These are phyloP conservation scores for Chrysodeixis includens DNA, from an alignment of 2,888 invertebrate species.

Conservation along the genomic window DNA sequence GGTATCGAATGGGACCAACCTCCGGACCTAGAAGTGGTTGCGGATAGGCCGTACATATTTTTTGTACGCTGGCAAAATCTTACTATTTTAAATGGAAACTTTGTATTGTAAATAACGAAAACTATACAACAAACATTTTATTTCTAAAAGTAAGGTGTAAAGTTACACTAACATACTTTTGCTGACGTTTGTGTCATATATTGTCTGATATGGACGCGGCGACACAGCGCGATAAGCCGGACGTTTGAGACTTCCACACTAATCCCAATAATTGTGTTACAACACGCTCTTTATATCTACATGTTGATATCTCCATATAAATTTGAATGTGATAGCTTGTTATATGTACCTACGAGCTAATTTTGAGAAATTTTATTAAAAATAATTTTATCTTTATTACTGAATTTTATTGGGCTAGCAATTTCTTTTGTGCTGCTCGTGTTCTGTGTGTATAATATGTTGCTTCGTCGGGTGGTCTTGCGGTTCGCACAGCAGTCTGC, in stretches of 20 bases:
- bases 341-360: not conserved
- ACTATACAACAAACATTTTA: slow-evolving; percentile 11
- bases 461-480: slow-evolving; percentile 19
- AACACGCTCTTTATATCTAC: not conserved
- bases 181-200: not conserved
- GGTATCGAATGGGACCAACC: slow-evolving; percentile 83
- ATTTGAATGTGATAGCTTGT: not conserved
- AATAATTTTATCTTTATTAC: not conserved
- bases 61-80: slow-evolving; percentile 82
- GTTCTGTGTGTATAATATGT: slow-evolving; percentile 17
- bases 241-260: not conserved
- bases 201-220: not conserved
- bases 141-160: slow-evolving; percentile 8
- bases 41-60: slow-evolving; percentile 81
- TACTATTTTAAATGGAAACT: slow-evolving; percentile 81
- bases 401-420: slow-evolving; percentile 15
- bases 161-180: not conserved
- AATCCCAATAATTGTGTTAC: not conserved
- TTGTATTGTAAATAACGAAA: slow-evolving; percentile 69
- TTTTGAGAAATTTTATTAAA: not conserved
- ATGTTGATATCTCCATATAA: not conserved
- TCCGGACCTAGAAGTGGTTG: slow-evolving; percentile 72
- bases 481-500: slow-evolving; percentile 57
- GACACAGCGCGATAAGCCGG: not conserved
- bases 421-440: slow-evolving; percentile 20